Conservation (phyloP, 2,888 invertebrate species). For the Sesia apiformis region DNA sequence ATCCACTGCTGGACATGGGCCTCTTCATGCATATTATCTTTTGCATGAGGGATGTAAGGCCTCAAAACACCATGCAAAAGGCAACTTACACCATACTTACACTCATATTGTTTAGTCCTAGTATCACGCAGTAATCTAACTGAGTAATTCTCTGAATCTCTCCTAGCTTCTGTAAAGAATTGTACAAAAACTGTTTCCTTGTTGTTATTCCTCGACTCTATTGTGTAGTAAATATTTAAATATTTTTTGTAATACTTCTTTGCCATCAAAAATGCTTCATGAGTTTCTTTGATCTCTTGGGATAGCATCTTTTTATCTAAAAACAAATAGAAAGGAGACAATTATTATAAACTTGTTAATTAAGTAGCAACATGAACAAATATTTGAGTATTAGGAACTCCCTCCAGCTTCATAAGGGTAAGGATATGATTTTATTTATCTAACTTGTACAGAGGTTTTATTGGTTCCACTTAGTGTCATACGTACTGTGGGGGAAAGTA, state of each 20-base stretch:
- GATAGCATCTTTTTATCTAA: slow-evolving; percentile 52
- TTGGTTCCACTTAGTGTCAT: too few species aligned
- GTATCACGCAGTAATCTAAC: slow-evolving; percentile 33
- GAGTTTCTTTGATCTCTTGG: slow-evolving; percentile 59
- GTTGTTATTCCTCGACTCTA: slow-evolving; percentile 36
- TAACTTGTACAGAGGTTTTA: too few species aligned
- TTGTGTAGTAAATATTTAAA: slow-evolving; percentile 53
- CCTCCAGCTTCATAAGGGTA: neutral
- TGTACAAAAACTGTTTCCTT: slow-evolving; percentile 49
- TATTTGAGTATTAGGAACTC: neutral
- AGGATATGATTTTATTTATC: too few species aligned
- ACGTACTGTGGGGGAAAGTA: too few species aligned
- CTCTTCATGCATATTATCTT: too few species aligned
- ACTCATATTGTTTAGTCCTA: slow-evolving; percentile 38
- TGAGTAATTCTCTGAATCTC: slow-evolving; percentile 51
- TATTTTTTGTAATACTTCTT: slow-evolving; percentile 60
- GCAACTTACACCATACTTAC: slow-evolving; percentile 26
- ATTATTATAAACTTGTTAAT: too few species aligned
- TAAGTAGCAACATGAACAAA: too few species aligned
- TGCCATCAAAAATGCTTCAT: slow-evolving; percentile 64
- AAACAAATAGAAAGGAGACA: slow-evolving; percentile 11
- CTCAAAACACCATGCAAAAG: too few species aligned
- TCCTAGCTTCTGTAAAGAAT: slow-evolving; percentile 58
- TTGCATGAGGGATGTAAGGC: too few species aligned
- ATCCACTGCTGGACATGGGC: too few species aligned